Percentiles rank a stretch among this genome's conserved stretches.
These are phyloP conservation scores for Drosophila seclusa DNA, from an alignment of 2,888 invertebrate genomes.

Conservation along the genomic window DNA sequence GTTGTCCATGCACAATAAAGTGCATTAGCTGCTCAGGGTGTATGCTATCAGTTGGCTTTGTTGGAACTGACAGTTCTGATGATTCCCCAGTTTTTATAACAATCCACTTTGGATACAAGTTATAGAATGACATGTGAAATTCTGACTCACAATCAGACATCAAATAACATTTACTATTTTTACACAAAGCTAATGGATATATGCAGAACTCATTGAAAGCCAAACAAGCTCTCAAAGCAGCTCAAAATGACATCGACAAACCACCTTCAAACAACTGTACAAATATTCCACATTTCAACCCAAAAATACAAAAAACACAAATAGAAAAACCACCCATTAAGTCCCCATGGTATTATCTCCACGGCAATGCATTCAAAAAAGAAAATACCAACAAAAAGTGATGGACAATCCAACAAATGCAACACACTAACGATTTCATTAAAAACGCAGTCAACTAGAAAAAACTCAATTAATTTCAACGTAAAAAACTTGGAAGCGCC, in stretches of 20 bases:
- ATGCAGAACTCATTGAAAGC: conserved; percentile 11
- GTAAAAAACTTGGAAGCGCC: conserved; percentile 62
- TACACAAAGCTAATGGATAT: conserved; percentile 14
- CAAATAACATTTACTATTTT: not conserved
- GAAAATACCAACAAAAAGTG: conserved; percentile 18
- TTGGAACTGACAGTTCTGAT: conserved; percentile 26
- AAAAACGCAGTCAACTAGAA: conserved; percentile 80
- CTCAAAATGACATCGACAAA: conserved; percentile 18
- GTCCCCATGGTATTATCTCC: conserved; percentile 70
- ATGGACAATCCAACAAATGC: conserved; percentile 45
- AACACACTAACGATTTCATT: conserved; percentile 80
- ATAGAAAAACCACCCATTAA: conserved; percentile 31
- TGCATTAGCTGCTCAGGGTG: not conserved
- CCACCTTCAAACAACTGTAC: conserved; percentile 59
- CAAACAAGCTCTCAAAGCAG: conserved; percentile 22
- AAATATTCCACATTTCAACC: conserved; percentile 51
- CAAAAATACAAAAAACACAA: conserved; percentile 37
- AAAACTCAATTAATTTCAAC: conserved; percentile 80
- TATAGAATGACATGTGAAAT: conserved; percentile 1
- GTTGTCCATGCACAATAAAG: not conserved
- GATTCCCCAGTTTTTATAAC: conserved; percentile 19
- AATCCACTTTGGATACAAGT: conserved; percentile 12
- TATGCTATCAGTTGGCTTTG: conserved; percentile 25
- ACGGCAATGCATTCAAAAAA: conserved; percentile 56
- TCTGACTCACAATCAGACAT: conserved; percentile 22